Evolutionary conservation across 2,888 invertebrate genomes (phyloP), one percentile per base, ranked within the genome.

Genomic region (Ormia ochracea): DNA sequence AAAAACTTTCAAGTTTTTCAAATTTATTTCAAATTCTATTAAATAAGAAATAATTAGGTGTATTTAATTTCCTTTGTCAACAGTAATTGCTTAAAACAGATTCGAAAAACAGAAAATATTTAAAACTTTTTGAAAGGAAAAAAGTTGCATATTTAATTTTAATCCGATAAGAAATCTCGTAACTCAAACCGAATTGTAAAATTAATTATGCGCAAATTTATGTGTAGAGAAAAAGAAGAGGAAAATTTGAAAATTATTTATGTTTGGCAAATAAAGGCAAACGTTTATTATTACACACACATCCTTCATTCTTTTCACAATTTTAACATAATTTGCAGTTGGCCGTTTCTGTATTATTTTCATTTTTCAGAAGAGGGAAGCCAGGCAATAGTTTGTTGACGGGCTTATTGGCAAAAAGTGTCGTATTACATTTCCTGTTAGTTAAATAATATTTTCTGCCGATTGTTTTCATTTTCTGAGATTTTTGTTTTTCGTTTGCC

Each of bases 361-460:
- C n/a, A 21, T 17, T n/a, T 31, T 14, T 14, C 3, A 52, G 17
- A 43, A 50, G 66, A 75, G 66, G 43, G 66, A 75, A 50, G 50
- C 26, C 41, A 19, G 36, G 50, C 52, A 52, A 33, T 50, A 52
- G 74, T 45, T 54, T 68, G 54, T 70, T 28, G 59, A 72, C 33
- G 63, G 48, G 17, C 43, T 78, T 79, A 70, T 72, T 41, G 48
- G 61, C 75, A 65, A 76, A 85, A 86, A 86, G 87, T 87, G 85
- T 87, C 86, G 85, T 83, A 85, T 87, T 87, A 87, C 87, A 87
- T 86, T 87, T 87, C 87, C 87, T 87, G 86, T 86, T 83, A 72
- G 74, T 77, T 75, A 33, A 72, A 63, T 63, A 70, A 84, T 83
- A 52, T 66, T 59, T 66, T 72, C 14, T 68, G 65, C 9, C 33